Evolutionary conservation across 2,888 invertebrate genomes (phyloP), one percentile per base, ranked within the genome.

Genomic region (Lissocephala sabroskyi): DNA sequence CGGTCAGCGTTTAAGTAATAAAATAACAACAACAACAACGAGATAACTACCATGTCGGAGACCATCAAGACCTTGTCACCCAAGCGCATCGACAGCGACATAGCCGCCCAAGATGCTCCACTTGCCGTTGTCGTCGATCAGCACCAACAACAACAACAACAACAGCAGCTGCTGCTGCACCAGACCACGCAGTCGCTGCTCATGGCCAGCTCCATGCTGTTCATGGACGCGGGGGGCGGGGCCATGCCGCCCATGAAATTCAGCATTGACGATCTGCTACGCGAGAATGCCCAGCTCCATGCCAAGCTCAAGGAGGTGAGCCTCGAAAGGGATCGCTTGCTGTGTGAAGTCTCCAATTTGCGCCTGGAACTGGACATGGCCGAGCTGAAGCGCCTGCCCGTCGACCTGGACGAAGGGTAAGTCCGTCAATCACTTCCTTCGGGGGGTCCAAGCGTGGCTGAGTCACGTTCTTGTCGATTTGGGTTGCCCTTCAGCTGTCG

Each of bases 361-460:
- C 82, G 84, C 6, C 65, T 85, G 52, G 84, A 85, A 61, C 61
- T 84, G 66, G 83, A 84, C 62, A 84, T 85, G 84, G 77, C 79
- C 13, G 84, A 83, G 64, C 65, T 84, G 9, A 84, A 84, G 50
- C 70, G 84, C 11, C 52, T 85, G 53, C 84, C 84, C 3, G 39
- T 63, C 11, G 75, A 71, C 28, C 23, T 62, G 45, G 82, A 82
- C 49, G 83, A 83, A 63, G 81, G 81, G 84, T 84, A 52, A 81
- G 82, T 78, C 13, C 10, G 7, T 13, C 2, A 29, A 28, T 35
- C 32, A 42, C 30, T 33, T 41, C 19, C 7, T 28, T 19, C 17
- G 14, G 10, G 33, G 19, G 46, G 30, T 14, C 3, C n/a, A 17
- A 42, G 26, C 30, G 49, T 61, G 48, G 47, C 54, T 63, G 63